Evolutionary conservation across 2,888 invertebrate species (phyloP).

Genomic region (Onthophagus sagittarius): DNA sequence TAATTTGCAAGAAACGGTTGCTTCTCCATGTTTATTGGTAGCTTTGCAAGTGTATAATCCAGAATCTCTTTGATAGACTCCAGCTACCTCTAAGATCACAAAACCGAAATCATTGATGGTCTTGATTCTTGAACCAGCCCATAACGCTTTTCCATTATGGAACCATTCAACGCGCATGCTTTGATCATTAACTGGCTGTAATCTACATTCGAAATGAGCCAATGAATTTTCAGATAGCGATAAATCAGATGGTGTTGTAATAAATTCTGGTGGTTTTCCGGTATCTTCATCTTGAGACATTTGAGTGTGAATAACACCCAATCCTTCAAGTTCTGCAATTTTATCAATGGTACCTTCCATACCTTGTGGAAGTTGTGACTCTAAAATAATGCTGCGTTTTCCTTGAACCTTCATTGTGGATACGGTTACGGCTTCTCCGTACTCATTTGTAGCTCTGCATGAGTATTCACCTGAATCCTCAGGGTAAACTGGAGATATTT

Average conservation of each 20-base stretch:
- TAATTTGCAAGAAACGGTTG: slow-evolving; percentile 80
- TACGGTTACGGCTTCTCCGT: slow-evolving; percentile 87
- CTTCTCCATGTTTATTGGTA: slow-evolving; percentile 87
- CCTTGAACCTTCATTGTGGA: slow-evolving; percentile 87
- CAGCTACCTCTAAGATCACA: slow-evolving; percentile 92
- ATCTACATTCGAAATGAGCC: slow-evolving; percentile 88
- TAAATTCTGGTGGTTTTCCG: slow-evolving; percentile 86
- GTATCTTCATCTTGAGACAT: slow-evolving; percentile 73
- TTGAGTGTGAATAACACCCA: slow-evolving; percentile 66
- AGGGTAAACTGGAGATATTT: slow-evolving; percentile 95
- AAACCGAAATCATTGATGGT: slow-evolving; percentile 97
- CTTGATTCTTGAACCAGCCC: slow-evolving; percentile 88
- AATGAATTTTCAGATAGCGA: slow-evolving; percentile 81
- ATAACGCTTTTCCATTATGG: slow-evolving; percentile 91
- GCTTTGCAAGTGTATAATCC: slow-evolving; percentile 92
- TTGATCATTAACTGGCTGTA: slow-evolving; percentile 86
- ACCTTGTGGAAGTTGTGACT: slow-evolving; percentile 87
- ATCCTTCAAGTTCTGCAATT: slow-evolving; percentile 86
- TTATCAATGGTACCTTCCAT: slow-evolving; percentile 93
- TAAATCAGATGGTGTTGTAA: slow-evolving; percentile 81
- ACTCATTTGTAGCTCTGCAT: slow-evolving; percentile 83
- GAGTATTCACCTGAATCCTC: slow-evolving; percentile 93
- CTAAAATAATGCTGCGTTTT: slow-evolving; percentile 85
- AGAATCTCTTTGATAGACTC: slow-evolving; percentile 89
- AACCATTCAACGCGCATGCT: slow-evolving; percentile 96